Evolutionary conservation across 2,888 invertebrate genomes (phyloP).

Genomic region (Drosophila subquinaria): DNA sequence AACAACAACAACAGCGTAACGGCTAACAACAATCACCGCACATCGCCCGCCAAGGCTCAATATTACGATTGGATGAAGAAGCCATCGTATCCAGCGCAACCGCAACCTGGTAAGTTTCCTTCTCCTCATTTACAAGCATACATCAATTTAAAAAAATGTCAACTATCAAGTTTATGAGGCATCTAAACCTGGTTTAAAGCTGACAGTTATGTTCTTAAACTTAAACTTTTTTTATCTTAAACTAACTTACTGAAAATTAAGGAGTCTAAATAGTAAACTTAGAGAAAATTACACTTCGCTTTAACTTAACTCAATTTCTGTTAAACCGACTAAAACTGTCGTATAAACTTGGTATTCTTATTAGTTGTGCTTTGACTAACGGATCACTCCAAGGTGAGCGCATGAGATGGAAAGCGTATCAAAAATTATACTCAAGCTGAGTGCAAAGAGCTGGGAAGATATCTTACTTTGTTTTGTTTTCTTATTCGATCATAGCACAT

Average conservation of each 20-base stretch:
- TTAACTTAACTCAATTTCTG: neutral
- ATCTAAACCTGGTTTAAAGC: neutral
- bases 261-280: too few relatives aligned
- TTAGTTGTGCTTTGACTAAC: neutral
- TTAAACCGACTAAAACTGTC: neutral
- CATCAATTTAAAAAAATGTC: neutral
- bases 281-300: neutral
- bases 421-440: too few relatives aligned
- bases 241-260: too few relatives aligned
- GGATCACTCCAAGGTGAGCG: constrained; percentile 3
- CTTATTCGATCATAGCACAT: neutral
- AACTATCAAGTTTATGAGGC: neutral
- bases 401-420: too few relatives aligned
- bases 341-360: neutral
- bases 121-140: neutral
- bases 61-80: constrained; percentile 96
- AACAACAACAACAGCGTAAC: constrained; percentile 65
- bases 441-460: neutral
- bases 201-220: too few relatives aligned
- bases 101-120: constrained; percentile 90
- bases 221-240: too few relatives aligned
- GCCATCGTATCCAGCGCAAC: constrained; percentile 93
- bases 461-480: neutral
- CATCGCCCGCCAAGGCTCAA: constrained; percentile 91
- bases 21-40: constrained; percentile 82